These are phyloP conservation scores for Chroicocephalus ridibundus DNA, from an alignment of 2,113 vertebrate species.

Conservation along the genomic window DNA sequence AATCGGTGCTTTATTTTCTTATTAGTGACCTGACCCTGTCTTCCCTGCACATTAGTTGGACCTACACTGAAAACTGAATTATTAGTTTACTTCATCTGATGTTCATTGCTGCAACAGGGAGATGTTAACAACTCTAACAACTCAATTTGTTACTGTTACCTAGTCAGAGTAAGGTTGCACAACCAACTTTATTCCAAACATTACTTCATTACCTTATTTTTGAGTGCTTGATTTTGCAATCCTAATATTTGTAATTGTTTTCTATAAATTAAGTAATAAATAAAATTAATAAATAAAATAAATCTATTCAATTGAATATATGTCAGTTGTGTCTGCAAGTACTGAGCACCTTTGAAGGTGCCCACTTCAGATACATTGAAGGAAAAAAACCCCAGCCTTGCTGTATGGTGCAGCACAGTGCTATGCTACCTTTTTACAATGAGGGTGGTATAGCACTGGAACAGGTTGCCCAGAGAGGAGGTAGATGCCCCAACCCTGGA, in stretches of 20 bases:
- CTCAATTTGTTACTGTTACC: not conserved
- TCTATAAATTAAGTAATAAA: not conserved
- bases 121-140: not conserved
- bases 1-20: not conserved
- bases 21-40: not conserved
- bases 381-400: not conserved
- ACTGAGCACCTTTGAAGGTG: not conserved
- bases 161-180: not conserved
- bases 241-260: not conserved
- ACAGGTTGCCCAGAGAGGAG: not conserved
- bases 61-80: not conserved
- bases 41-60: not conserved
- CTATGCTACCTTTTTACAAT: not conserved
- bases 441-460: not conserved
- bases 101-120: not conserved
- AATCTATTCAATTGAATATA: rapidly evolving
- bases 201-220: not conserved
- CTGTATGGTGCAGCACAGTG: not conserved
- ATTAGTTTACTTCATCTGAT: not conserved
- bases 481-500: not conserved
- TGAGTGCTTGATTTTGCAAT: not conserved
- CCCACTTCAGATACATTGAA: not conserved
- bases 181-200: not conserved
- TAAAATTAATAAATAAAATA: not conserved
- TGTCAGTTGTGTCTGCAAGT: not conserved